These are phyloP conservation scores for Enteromius paludinosus DNA, from an alignment of 2,797 vertebrate genomes.

Conservation along the genomic window DNA sequence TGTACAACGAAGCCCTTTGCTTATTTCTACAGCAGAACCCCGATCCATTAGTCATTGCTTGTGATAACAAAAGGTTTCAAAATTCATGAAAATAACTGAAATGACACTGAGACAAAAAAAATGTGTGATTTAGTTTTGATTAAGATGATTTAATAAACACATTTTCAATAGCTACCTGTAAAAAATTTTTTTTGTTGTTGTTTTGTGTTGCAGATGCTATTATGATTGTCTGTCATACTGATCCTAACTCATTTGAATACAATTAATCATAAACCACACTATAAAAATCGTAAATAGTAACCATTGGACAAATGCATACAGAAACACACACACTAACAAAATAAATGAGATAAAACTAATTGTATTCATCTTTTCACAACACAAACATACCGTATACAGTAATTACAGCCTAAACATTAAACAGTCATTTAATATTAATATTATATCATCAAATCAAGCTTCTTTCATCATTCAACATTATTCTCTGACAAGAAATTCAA, in stretches of 20 bases:
- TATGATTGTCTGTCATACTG: not conserved
- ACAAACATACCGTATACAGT: not conserved
- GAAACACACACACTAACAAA: not conserved
- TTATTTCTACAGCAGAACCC: not conserved
- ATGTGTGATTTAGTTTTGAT: too few relatives aligned
- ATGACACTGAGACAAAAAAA: not conserved
- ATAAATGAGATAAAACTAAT: not conserved
- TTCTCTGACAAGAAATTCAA: not conserved
- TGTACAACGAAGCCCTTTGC: constrained; percentile 1
- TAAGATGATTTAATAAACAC: not conserved
- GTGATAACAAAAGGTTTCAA: not conserved
- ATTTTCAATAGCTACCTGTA: not conserved
- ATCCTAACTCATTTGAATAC: not conserved
- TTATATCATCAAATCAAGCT: not conserved
- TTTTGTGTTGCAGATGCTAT: not conserved
- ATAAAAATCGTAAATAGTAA: not conserved
- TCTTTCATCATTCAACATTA: not conserved
- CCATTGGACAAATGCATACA: not conserved
- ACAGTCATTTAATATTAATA: not conserved
- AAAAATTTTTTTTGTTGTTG: not conserved
- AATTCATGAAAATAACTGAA: not conserved
- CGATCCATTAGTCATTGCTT: not conserved
- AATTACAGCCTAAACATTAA: not conserved
- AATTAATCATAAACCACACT: not conserved
- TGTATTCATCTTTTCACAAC: not conserved